Conservation (phyloP, 2,797 vertebrate species). For the Odontamblyopus rebecca region DNA sequence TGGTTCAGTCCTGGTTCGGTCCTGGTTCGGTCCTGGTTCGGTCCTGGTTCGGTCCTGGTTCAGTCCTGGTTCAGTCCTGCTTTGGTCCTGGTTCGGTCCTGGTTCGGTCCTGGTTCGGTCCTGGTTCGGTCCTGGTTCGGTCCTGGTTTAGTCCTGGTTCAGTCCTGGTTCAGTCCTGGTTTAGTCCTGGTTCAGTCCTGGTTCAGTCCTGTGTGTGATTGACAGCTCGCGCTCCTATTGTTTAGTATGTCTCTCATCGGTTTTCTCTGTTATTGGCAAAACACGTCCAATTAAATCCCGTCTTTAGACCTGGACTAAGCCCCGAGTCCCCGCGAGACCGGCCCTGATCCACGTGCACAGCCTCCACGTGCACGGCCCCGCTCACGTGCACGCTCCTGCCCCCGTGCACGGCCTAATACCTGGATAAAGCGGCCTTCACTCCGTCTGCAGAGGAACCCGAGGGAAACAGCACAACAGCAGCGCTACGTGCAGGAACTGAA, state of each 20-base stretch:
- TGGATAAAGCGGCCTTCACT: constrained; percentile 11
- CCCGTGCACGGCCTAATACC: constrained; percentile 5
- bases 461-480: not conserved
- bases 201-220: not conserved
- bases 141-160: not conserved
- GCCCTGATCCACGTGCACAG: constrained; percentile 4
- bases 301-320: constrained; percentile 12
- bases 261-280: constrained; percentile 8
- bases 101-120: not conserved
- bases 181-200: not conserved
- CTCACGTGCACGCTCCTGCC: not conserved
- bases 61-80: not conserved
- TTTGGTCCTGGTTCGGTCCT: not conserved
- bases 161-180: not conserved
- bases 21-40: not conserved
- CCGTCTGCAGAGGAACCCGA: not conserved
- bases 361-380: not conserved
- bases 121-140: not conserved
- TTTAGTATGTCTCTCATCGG: constrained; percentile 5
- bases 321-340: not conserved
- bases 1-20: not conserved
- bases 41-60: not conserved
- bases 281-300: constrained; percentile 6
- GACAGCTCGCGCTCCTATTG: not conserved
- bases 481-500: not conserved